Evolutionary conservation across 2,888 invertebrate species (phyloP).

Genomic region (Apotomis betuletana): DNA sequence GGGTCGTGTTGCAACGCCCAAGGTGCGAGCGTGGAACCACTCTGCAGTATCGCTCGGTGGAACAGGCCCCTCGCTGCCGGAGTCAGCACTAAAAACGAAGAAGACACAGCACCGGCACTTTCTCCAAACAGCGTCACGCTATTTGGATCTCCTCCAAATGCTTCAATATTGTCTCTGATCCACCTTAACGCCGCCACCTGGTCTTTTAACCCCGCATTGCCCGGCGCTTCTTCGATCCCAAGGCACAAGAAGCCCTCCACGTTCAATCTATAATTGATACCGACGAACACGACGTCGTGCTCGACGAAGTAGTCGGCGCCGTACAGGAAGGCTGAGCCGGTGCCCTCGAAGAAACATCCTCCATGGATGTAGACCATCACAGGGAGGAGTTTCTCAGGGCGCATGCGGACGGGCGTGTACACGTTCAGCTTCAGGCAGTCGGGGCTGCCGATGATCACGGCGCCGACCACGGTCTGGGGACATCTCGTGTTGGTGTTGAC

Average conservation of each 20-base stretch:
- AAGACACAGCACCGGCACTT: slow-evolving; percentile 75
- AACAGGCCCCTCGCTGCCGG: slow-evolving; percentile 70
- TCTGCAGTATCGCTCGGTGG: slow-evolving; percentile 73
- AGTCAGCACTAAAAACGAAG: slow-evolving; percentile 68
- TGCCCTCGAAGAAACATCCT: slow-evolving; percentile 85
- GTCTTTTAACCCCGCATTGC: slow-evolving; percentile 85
- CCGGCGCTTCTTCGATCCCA: slow-evolving; percentile 85
- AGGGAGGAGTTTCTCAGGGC: slow-evolving; percentile 64
- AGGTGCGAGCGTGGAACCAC: slow-evolving; percentile 70
- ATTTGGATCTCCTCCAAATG: slow-evolving; percentile 73
- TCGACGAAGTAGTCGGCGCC: slow-evolving; percentile 85
- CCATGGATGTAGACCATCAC: slow-evolving; percentile 87
- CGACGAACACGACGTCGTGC: slow-evolving; percentile 83
- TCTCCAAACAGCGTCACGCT: slow-evolving; percentile 76
- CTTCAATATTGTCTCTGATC: slow-evolving; percentile 69
- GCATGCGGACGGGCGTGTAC: slow-evolving; percentile 59
- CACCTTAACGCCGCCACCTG: slow-evolving; percentile 74
- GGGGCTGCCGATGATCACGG: slow-evolving; percentile 61
- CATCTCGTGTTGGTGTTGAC: slow-evolving; percentile 72
- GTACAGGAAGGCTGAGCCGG: slow-evolving; percentile 82
- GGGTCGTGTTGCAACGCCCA: slow-evolving; percentile 74
- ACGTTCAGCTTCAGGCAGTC: slow-evolving; percentile 74
- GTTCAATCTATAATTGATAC: slow-evolving; percentile 84
- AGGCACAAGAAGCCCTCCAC: slow-evolving; percentile 86
- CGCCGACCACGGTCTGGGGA: slow-evolving; percentile 63